These are phyloP conservation scores for Neria commutata DNA, from an alignment of 2,888 invertebrate genomes.

Conservation along the genomic window DNA sequence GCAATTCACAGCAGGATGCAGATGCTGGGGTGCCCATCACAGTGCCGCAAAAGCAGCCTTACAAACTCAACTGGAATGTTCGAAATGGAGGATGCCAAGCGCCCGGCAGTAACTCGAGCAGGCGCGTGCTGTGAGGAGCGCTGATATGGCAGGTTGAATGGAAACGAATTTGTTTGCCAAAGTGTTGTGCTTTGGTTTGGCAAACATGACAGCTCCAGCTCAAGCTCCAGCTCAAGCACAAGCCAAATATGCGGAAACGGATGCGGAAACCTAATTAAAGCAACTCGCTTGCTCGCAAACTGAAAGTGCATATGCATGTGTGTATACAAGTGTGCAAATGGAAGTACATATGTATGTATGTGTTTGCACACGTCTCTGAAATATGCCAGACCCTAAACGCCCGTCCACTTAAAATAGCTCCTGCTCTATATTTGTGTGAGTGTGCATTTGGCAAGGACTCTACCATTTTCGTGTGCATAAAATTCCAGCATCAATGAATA, in stretches of 20 bases:
- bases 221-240: neutral
- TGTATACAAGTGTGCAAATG: too few relatives aligned
- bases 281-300: neutral
- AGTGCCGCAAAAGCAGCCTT: too few relatives aligned
- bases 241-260: neutral
- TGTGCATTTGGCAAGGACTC: neutral
- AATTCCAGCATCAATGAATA: neutral
- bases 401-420: neutral
- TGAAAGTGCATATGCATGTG: too few relatives aligned
- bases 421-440: neutral
- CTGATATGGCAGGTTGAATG: neutral
- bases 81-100: constrained; percentile 1
- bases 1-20: constrained; percentile 1
- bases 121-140: neutral
- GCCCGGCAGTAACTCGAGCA: neutral
- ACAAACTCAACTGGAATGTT: too few relatives aligned
- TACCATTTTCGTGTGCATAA: neutral
- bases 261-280: constrained; percentile 2
- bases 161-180: constrained; percentile 1
- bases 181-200: constrained; percentile 5
- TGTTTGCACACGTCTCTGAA: too few relatives aligned
- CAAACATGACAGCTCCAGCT: neutral
- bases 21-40: too few relatives aligned
- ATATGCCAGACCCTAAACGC: neutral
- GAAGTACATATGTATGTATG: too few relatives aligned